Conservation (phyloP, 2,888 invertebrate species). For the Clivina fossor region DNA sequence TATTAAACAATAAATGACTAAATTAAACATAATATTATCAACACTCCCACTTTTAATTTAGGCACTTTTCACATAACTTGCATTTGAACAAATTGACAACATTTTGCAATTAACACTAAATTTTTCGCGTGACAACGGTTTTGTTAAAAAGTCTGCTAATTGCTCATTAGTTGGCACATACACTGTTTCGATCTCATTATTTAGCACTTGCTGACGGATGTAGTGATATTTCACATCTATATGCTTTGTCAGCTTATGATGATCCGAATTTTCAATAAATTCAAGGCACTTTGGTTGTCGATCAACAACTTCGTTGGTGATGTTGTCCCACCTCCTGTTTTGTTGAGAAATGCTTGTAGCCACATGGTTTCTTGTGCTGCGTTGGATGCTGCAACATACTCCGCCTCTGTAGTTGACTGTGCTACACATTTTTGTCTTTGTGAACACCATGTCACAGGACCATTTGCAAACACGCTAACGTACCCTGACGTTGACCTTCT, state of each 20-base stretch:
- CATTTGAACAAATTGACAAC: too few relatives aligned
- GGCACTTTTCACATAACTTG: too few relatives aligned
- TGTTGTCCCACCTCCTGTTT: not conserved
- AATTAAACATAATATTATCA: too few relatives aligned
- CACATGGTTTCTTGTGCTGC: slow-evolving; percentile 42
- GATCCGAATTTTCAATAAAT: slow-evolving; percentile 4
- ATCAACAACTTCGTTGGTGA: not conserved
- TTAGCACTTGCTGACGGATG: not conserved
- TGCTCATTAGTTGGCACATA: slow-evolving; percentile 7
- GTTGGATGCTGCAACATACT: slow-evolving; percentile 42
- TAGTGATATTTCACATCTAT: slow-evolving; percentile 17
- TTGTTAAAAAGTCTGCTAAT: slow-evolving; percentile 15
- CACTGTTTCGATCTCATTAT: slow-evolving; percentile 6
- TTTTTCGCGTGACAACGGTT: slow-evolving; percentile 4
- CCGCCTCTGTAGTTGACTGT: slow-evolving; percentile 41
- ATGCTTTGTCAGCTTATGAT: slow-evolving; percentile 12
- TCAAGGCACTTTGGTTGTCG: slow-evolving; percentile 24
- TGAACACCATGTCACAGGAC: slow-evolving; percentile 41
- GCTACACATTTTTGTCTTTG: slow-evolving; percentile 42
- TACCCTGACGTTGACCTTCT: slow-evolving; percentile 15
- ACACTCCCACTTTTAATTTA: too few relatives aligned
- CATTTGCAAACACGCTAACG: slow-evolving; percentile 37
- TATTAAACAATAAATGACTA: too few relatives aligned
- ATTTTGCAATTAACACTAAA: not conserved
- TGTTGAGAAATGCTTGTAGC: slow-evolving; percentile 37